A percentile compares a stretch with the other conserved stretches of the same genome.
Evolutionary conservation across 1,140 invertebrate genomes (phyloP).

Genomic region (Drosophila pruinosa): DNA sequence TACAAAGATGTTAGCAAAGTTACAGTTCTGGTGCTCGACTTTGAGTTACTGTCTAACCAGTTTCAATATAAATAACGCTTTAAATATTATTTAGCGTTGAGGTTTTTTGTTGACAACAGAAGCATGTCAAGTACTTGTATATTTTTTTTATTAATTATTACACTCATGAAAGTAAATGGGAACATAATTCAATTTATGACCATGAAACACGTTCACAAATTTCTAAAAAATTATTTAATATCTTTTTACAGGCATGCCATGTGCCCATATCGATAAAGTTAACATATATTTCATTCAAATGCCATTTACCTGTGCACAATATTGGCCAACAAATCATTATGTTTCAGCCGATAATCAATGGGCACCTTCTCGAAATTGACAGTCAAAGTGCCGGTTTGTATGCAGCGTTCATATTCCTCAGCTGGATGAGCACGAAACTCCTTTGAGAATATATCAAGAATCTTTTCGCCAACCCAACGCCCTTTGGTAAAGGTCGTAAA

Average conservation of each 20-base stretch:
- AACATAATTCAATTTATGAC: slow-evolving; percentile 9
- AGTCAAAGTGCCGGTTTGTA: slow-evolving; percentile 94
- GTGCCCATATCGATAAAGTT: slow-evolving; percentile 18
- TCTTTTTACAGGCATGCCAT: slow-evolving; percentile 9
- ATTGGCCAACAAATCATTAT: slow-evolving; percentile 97
- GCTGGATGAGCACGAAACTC: slow-evolving; percentile 97
- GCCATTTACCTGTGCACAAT: slow-evolving; percentile 94
- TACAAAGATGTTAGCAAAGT: slow-evolving; percentile 3
- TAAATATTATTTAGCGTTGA: background rate
- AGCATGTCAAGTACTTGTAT: slow-evolving; percentile 9
- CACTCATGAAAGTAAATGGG: slow-evolving; percentile 1
- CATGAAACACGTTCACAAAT: slow-evolving; percentile 17
- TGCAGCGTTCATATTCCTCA: slow-evolving; percentile 95
- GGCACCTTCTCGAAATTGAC: slow-evolving; percentile 97
- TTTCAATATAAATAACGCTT: slow-evolving; percentile 1
- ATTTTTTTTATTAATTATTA: slow-evolving; percentile 6
- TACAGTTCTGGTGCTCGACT: background rate
- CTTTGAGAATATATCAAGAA: slow-evolving; percentile 95
- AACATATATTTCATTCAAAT: background rate
- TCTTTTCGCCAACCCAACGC: slow-evolving; percentile 97
- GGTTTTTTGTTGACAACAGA: slow-evolving; percentile 2
- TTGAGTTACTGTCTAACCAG: slow-evolving; percentile 11
- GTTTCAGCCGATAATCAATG: slow-evolving; percentile 95
- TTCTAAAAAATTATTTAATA: slow-evolving; percentile 4
- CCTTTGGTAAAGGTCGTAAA: slow-evolving; percentile 99